phyloP scores from a whole-genome alignment of 1,140 invertebrate species.

The Scaptodrosophila lebanonensis region DNA sequence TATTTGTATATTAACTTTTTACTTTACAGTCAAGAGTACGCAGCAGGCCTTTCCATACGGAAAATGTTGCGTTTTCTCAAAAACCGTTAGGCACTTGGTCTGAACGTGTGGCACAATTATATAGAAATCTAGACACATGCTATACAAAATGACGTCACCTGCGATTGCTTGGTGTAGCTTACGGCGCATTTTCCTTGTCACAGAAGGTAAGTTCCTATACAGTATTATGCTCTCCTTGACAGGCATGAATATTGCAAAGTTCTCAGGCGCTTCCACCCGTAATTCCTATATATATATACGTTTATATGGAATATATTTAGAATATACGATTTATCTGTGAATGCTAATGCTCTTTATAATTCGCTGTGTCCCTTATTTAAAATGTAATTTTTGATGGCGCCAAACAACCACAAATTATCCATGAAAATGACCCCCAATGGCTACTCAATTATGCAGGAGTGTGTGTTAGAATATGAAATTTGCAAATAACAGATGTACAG shows the following conservation, averaged over 20 bases:
- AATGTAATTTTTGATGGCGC: constrained; percentile 28
- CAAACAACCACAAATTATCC: constrained; percentile 15
- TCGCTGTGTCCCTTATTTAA: constrained; percentile 39
- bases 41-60: constrained; percentile 28
- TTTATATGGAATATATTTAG: neutral
- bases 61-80: constrained; percentile 68
- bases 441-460: constrained; percentile 23
- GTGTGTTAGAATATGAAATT: constrained; percentile 3
- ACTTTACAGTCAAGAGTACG: constrained; percentile 44
- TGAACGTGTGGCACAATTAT: constrained; percentile 27
- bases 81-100: constrained; percentile 48
- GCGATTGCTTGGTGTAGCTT: constrained; percentile 31
- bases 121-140: too few relatives aligned
- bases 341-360: neutral
- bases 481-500: constrained; percentile 40
- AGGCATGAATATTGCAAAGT: constrained; percentile 48
- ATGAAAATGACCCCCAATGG: constrained; percentile 37
- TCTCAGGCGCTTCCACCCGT: constrained; percentile 29
- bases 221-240: neutral
- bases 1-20: constrained; percentile 33
- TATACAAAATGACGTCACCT: constrained; percentile 45
- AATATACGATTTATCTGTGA: constrained; percentile 15
- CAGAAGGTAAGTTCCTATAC: constrained; percentile 43
- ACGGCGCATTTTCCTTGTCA: constrained; percentile 20
- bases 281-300: neutral